Evolutionary conservation across 2,797 vertebrate species (phyloP).

Genomic region (Rallus crepitans): DNA sequence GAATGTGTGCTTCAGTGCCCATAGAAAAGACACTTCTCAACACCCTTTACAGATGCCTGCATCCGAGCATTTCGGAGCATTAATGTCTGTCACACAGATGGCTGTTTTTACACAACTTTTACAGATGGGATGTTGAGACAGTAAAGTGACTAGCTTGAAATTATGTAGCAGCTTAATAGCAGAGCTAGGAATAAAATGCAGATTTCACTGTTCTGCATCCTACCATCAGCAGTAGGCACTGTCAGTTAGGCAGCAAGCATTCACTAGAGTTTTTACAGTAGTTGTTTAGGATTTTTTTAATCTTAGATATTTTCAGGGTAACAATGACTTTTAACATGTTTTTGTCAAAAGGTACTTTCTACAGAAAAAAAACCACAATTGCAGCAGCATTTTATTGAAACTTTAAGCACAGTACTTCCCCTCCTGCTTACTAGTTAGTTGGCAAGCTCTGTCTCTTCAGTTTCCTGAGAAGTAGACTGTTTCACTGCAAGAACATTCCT

Average conservation of each 20-base stretch:
- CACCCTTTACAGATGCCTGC: not conserved
- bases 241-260: not conserved
- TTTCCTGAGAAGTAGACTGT: not conserved
- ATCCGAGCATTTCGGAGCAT: not conserved
- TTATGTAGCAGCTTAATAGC: not conserved
- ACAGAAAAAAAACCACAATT: not conserved
- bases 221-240: not conserved
- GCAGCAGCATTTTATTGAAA: not conserved
- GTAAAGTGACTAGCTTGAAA: not conserved
- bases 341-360: not conserved
- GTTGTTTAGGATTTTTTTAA: not conserved
- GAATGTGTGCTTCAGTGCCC: not conserved
- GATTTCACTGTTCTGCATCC: not conserved
- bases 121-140: not conserved
- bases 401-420: not conserved
- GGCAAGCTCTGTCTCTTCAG: not conserved
- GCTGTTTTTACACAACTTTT: not conserved
- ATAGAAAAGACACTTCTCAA: not conserved
- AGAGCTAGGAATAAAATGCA: not conserved
- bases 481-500: not conserved
- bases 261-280: not conserved
- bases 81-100: not conserved
- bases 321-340: not conserved
- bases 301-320: not conserved
- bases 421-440: not conserved